Evolutionary conservation across 2,888 invertebrate species (phyloP), one percentile per base, ranked within the genome.

Genomic region (Corbicula japonica): DNA sequence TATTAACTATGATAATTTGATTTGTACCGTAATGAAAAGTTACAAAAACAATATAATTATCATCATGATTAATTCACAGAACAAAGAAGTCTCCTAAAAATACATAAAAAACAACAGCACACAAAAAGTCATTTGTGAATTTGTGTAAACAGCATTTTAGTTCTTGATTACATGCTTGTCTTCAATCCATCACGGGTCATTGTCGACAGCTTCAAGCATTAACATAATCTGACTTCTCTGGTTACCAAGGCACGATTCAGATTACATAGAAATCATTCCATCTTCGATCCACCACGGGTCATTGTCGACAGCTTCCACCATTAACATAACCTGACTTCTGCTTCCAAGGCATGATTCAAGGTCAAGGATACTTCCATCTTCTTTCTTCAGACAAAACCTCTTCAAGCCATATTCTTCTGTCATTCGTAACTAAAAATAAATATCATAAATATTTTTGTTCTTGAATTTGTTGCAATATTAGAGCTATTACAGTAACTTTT

Each of bases 281-380:
- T 69, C 48, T 34, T 78, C 78, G 8, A 78, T 66, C 54, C 68
- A 78, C 78, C 78, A 78, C 0, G 65, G 63, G 23, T 78, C 78
- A 15, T 34, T 62, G 18, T 78, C 73, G 0, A 34, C 41, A 0
- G 75, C 69, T 28, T 38, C 52, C 12, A 35, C 62, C 26, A 76
- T 61, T 18, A 35, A 38, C 28, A 69, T 41, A n/a, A 50, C 38
- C 3, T 62, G 21, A 41, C 41, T 62, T 12, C 44, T 30, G 6
- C 60, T 44, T 5, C 80, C 80, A 1, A 80, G 63, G 5, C 2
- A 21, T 35, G 30, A 8, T 18, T 68, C 44, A 5, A 80, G 63
- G 44, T 76, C 80, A 34, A 80, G 15, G 5, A 69, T n/a, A 1
- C 61, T 50, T 4, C 72, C 80, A 48, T 72, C 72, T 44, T 63